Conservation (phyloP, 2,113 vertebrate genomes). For the Prolemur simus region DNA sequence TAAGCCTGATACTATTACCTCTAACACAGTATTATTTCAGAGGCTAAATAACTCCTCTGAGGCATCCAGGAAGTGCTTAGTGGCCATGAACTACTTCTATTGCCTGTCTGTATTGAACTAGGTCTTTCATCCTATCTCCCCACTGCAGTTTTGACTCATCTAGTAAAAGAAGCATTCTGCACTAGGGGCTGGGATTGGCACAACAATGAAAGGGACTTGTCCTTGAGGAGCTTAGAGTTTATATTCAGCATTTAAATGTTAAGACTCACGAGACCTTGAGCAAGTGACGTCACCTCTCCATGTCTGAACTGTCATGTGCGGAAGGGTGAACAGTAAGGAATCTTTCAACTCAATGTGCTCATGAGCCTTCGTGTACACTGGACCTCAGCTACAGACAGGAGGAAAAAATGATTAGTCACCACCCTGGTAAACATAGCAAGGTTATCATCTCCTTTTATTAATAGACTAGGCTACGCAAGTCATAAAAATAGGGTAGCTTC, state of each 20-base stretch:
- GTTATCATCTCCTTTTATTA: constrained; percentile 55
- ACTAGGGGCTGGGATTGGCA: neutral
- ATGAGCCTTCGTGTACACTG: neutral
- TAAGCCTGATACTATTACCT: neutral
- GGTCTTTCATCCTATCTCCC: neutral
- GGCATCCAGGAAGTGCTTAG: neutral
- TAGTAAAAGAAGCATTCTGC: neutral
- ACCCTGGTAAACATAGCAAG: neutral
- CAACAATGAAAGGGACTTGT: neutral
- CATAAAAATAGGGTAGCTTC: constrained; percentile 2
- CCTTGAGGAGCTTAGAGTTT: neutral
- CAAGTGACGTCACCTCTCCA: neutral
- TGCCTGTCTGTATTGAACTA: neutral
- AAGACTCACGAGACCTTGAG: neutral
- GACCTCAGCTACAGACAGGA: neutral
- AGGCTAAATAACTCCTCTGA: neutral
- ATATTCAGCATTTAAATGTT: neutral
- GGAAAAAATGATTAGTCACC: constrained; percentile 43
- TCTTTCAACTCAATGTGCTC: neutral
- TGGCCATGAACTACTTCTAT: neutral
- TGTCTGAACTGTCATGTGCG: neutral
- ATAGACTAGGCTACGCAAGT: neutral
- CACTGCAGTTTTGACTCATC: neutral
- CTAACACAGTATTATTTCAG: neutral
- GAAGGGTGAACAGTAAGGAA: neutral